Percentiles rank a stretch among this genome's conserved stretches.
phyloP scores from a whole-genome alignment of 2,797 vertebrate genomes.

The Notoglanidium macrostoma region DNA sequence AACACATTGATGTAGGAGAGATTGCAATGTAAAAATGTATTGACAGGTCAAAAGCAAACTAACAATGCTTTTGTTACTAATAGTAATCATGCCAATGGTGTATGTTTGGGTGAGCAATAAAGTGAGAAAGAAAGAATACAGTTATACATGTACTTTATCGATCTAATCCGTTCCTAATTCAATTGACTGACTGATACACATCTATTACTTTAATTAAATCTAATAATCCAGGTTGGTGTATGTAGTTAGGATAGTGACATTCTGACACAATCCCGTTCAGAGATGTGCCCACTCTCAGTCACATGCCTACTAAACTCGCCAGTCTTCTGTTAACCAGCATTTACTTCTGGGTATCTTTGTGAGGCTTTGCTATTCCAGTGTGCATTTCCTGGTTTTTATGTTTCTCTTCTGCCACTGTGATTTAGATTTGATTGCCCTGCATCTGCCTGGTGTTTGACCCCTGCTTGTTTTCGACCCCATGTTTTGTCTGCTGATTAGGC shows the following conservation, averaged over 20 bases:
- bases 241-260: not conserved
- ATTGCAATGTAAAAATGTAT: not conserved
- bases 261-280: not conserved
- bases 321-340: not conserved
- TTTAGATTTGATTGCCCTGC: not conserved
- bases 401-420: not conserved
- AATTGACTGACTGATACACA: not conserved
- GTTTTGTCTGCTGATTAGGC: not conserved
- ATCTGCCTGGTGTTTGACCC: not conserved
- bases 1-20: not conserved
- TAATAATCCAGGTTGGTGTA: not conserved
- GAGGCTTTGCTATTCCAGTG: not conserved
- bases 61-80: too few relatives aligned
- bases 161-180: too few relatives aligned
- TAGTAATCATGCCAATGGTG: not conserved
- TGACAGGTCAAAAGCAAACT: not conserved
- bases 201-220: too few relatives aligned
- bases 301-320: not conserved
- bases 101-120: not conserved
- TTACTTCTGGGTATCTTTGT: not conserved
- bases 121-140: too few relatives aligned
- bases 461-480: not conserved
- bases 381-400: not conserved
- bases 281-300: not conserved
- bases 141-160: not conserved